phyloP scores from a whole-genome alignment of 2,113 vertebrate species.

The Microcebus tavaratra region DNA sequence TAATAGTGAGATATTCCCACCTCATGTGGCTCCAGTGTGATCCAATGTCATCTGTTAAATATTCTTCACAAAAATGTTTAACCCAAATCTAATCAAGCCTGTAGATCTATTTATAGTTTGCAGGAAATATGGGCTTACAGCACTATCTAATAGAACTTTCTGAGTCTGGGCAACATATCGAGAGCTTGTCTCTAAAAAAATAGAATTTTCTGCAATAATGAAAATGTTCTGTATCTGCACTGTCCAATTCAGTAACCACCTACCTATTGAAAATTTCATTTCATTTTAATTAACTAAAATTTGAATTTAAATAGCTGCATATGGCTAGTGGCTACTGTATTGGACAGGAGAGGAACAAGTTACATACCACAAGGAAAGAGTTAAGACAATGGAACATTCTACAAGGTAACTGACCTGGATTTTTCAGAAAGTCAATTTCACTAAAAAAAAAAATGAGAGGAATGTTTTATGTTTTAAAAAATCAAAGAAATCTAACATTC shows the following conservation, averaged over 20 bases:
- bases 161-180: not conserved
- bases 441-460: not conserved
- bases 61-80: slow-evolving; percentile 33
- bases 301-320: slow-evolving; percentile 5
- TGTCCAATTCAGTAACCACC: slow-evolving; percentile 15
- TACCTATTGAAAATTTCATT: not conserved
- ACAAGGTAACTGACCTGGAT: not conserved
- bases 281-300: slow-evolving; percentile 16
- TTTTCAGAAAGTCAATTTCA: slow-evolving; percentile 21
- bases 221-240: not conserved
- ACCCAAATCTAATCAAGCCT: slow-evolving; percentile 11
- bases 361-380: not conserved
- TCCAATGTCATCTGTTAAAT: slow-evolving; percentile 34
- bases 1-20: not conserved
- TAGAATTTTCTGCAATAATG: slow-evolving; percentile 26
- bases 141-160: not conserved
- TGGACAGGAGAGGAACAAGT: not conserved
- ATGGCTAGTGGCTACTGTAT: not conserved
- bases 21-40: not conserved
- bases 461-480: not conserved
- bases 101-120: not conserved
- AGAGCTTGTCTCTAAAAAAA: too few relatives aligned
- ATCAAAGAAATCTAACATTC: not conserved
- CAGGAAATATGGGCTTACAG: not conserved
- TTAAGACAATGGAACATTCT: not conserved